Conservation (phyloP, 92 coral and sea anemone genomes). For the Micromussa lordhowensis region DNA sequence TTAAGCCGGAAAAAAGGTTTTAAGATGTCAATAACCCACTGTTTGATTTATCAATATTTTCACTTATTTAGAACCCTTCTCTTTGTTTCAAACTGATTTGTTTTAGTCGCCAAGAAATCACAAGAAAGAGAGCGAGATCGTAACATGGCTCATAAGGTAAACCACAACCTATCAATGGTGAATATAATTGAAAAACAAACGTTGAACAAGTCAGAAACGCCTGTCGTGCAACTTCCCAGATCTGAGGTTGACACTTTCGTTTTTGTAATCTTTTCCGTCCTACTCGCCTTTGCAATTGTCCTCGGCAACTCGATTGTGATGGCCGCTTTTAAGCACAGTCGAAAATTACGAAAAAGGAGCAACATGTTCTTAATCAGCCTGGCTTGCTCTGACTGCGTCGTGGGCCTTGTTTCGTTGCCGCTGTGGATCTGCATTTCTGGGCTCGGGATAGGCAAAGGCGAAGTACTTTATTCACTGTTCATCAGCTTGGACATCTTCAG, state of each 20-base stretch:
- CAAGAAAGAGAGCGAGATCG: neutral
- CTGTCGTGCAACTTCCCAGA: conserved; percentile 1
- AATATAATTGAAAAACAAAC: too few species aligned
- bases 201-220: neutral
- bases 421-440: conserved; percentile 58
- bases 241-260: conserved; percentile 20
- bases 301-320: conserved; percentile 56
- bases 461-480: conserved; percentile 53
- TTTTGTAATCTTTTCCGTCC: conserved; percentile 46
- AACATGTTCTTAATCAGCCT: conserved; percentile 57
- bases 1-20: conserved; percentile 18
- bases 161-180: neutral
- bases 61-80: neutral
- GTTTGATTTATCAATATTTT: conserved; percentile 6
- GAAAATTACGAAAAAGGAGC: conserved; percentile 44
- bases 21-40: conserved; percentile 8
- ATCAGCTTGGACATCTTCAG: conserved; percentile 81
- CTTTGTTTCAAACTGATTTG: neutral
- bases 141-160: neutral
- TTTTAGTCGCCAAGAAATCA: neutral
- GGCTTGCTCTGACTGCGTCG: conserved; percentile 60
- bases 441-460: conserved; percentile 52
- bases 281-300: conserved; percentile 47
- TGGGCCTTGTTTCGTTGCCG: conserved; percentile 55
- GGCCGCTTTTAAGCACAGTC: conserved; percentile 37